Base-by-base conservation (phyloP, 2,888 invertebrate genomes). In the Drosophila robusta region DNA sequence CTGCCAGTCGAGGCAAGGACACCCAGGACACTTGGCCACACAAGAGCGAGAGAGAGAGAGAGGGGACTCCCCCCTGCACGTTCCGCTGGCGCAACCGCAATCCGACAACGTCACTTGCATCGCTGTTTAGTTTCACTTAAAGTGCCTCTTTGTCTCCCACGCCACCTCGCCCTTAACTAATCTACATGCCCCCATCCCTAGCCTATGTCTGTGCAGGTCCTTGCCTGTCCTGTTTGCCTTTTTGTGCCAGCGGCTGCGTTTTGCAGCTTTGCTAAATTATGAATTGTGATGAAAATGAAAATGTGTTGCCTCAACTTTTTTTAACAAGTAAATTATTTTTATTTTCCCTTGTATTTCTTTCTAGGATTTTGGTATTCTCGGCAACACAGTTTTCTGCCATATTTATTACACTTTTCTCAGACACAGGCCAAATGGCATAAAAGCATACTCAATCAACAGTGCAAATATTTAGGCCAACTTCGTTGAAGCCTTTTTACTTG, bases 41-140 rank as follows among this genome's bases (percentile, higher is more conserved):
- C 41, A 52, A 4, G 32, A 32, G 26, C 0, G 7, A 9, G 9
- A 32, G 32, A 32, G 34, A 12, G 4, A 34, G 12, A 34, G 12
- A 4, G 4, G 11, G 12, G 34, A 12, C 0, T 22, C 29, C 42
- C 42, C n/a, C n/a, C n/a, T n/a, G 34, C 46, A 14, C 4, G 11
- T 39, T 39, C 16, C 16, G 39, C 36, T 60, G 11, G 22, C 32
- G 60, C 36, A 79, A 70, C 83, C 83, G 70, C 81, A 82, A 82
- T 82, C 81, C 83, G 80, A 86, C 83, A 86, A 77, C 81, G 82
- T 87, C 82, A 83, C 82, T 87, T 84, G 84, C 87, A 80, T 74
- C 78, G 76, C 87, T 83, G 82, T 83, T 83, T 87, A 87, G 83
- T 83, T 83, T 83, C 83, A 83, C 83, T 87, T 83, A 87, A 75